Conservation (phyloP, 2,797 vertebrate genomes). For the Rhincodon typus region DNA sequence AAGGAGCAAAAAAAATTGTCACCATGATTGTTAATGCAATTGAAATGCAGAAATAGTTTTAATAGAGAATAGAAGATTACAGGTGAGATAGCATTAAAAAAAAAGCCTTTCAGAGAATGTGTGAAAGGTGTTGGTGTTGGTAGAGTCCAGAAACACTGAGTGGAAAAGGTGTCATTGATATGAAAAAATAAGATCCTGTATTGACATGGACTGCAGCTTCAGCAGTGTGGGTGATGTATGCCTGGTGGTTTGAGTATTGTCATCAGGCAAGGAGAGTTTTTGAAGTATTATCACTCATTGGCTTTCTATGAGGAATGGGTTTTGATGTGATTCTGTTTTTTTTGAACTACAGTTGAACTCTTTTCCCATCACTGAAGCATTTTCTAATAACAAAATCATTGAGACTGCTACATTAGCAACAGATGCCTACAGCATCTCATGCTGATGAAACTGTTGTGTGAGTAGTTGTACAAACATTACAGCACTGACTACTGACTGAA, state of each 20-base stretch:
- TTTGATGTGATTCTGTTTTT: not conserved
- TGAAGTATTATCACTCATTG: no score
- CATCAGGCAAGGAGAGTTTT: not conserved
- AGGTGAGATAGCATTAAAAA: not conserved
- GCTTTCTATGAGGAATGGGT: not conserved
- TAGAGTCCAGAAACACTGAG: not conserved
- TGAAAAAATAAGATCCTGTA: not conserved
- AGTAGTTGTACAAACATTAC: not conserved
- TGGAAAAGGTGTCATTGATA: not conserved
- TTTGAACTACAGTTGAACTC: not conserved
- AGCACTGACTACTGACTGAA: not conserved
- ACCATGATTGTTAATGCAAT: not conserved
- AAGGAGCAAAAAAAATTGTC: not conserved
- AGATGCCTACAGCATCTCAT: not conserved
- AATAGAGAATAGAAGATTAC: not conserved
- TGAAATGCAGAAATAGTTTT: not conserved
- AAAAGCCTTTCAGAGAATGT: not conserved
- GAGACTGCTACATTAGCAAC: not conserved
- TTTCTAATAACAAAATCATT: not conserved
- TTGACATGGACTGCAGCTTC: not conserved
- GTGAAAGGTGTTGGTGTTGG: not conserved
- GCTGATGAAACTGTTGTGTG: not conserved
- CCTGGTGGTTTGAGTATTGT: not conserved
- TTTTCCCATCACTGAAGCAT: not conserved
- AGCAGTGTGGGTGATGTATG: not conserved